Evolutionary conservation across 2,888 invertebrate species (phyloP).

Genomic region (Volucella zonaria): DNA sequence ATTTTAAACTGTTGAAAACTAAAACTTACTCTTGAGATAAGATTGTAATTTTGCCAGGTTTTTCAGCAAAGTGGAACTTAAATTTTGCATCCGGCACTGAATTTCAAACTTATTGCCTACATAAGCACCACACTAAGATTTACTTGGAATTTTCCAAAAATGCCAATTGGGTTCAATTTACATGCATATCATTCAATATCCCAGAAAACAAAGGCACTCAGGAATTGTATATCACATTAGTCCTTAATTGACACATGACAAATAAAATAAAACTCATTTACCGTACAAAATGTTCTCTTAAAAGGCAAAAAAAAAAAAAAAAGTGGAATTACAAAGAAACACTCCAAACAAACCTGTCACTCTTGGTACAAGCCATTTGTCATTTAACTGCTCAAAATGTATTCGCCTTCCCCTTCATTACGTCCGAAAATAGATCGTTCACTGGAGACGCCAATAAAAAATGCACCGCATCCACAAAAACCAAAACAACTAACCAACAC

Average conservation of each 20-base stretch:
- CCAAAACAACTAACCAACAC: conserved; percentile 20
- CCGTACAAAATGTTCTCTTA: conserved; percentile 36
- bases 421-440: conserved; percentile 52
- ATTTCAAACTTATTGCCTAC: too few relatives aligned
- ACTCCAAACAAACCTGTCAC: conserved; percentile 69
- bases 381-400: conserved; percentile 57
- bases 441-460: conserved; percentile 62
- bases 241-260: conserved; percentile 67
- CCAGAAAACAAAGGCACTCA: conserved; percentile 34
- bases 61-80: too few relatives aligned
- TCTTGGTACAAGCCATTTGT: conserved; percentile 71
- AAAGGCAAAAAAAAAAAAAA: conserved; percentile 21
- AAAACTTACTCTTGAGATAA: too few relatives aligned
- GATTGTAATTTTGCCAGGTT: too few relatives aligned
- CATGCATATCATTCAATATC: too few relatives aligned
- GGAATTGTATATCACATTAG: conserved; percentile 64
- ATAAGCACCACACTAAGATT: too few relatives aligned
- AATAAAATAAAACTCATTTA: conserved; percentile 66
- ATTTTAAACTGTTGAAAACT: too few relatives aligned
- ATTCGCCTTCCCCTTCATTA: conserved; percentile 26
- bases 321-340: conserved; percentile 26
- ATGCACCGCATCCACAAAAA: conserved; percentile 42
- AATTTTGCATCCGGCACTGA: too few relatives aligned
- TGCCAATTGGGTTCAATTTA: too few relatives aligned
- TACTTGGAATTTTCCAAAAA: too few relatives aligned